Percentiles rank a stretch among this genome's conserved stretches.
Conservation (phyloP, 2,888 invertebrate genomes). For the Standfussiana lucernea region DNA sequence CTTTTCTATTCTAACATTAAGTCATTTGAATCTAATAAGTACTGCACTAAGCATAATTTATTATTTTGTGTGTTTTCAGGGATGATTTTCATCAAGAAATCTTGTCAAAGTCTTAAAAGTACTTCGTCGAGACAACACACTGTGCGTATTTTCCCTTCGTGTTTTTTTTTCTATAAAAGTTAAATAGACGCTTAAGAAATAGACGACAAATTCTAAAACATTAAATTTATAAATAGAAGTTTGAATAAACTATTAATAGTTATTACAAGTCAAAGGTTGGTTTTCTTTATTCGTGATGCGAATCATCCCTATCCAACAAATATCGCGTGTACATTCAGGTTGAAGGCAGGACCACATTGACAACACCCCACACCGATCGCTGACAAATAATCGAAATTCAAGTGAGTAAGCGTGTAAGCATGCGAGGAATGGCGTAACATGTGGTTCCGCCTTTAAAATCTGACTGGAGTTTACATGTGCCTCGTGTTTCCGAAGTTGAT, state of each 20-base stretch:
- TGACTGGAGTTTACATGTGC: slow-evolving; percentile 95
- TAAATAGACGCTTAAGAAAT: slow-evolving; percentile 9
- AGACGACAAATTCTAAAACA: slow-evolving; percentile 36
- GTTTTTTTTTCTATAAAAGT: slow-evolving; percentile 16
- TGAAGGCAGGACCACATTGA: slow-evolving; percentile 30
- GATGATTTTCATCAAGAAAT: slow-evolving; percentile 54
- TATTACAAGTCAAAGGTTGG: slow-evolving; percentile 44
- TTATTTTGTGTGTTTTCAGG: slow-evolving; percentile 46
- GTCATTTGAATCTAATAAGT: slow-evolving; percentile 66
- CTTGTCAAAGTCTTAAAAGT: slow-evolving; percentile 25
- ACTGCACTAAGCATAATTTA: slow-evolving; percentile 59
- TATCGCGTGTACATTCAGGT: slow-evolving; percentile 55
- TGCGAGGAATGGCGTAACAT: slow-evolving; percentile 1
- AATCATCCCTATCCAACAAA: slow-evolving; percentile 63
- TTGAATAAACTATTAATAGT: slow-evolving; percentile 32
- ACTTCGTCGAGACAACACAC: slow-evolving; percentile 6
- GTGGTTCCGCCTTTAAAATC: slow-evolving; percentile 12
- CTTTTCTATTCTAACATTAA: slow-evolving; percentile 61
- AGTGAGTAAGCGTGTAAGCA: slow-evolving; percentile 4
- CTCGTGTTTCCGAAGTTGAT: slow-evolving; percentile 99
- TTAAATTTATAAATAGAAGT: slow-evolving; percentile 25
- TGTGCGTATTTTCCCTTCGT: slow-evolving; percentile 11
- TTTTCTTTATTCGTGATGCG: slow-evolving; percentile 37
- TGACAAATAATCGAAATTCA: slow-evolving; percentile 8
- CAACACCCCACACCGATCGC: neutral